Conservation (phyloP, 1,140 invertebrate species). For the Plectrocnemia conspersa region DNA sequence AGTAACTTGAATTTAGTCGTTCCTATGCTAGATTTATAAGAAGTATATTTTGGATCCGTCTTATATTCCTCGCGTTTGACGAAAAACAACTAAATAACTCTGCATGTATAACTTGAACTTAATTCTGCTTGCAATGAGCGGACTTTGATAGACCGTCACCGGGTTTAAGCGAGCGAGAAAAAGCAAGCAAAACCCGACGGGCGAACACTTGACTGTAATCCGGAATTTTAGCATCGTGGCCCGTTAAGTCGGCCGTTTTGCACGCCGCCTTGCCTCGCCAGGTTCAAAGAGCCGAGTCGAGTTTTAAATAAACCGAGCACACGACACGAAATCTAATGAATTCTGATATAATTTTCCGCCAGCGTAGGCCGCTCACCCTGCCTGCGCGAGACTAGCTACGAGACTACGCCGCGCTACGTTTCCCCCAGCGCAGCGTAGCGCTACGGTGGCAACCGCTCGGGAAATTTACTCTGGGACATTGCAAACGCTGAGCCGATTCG, state of each 20-base stretch:
- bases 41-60: neutral
- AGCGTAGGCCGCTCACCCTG: neutral
- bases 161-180: slow-evolving; percentile 6
- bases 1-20: too few relatives aligned
- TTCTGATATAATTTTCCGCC: slow-evolving; percentile 30
- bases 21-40: neutral
- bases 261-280: slow-evolving; percentile 25
- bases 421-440: too few relatives aligned
- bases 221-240: slow-evolving; percentile 29
- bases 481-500: too few relatives aligned
- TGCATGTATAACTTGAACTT: neutral
- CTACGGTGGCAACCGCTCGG: too few relatives aligned
- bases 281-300: slow-evolving; percentile 30
- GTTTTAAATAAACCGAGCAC: slow-evolving; percentile 33
- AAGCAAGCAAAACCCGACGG: slow-evolving; percentile 23
- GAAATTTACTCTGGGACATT: too few relatives aligned
- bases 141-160: slow-evolving; percentile 6
- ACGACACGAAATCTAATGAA: slow-evolving; percentile 35
- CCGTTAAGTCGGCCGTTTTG: slow-evolving; percentile 24
- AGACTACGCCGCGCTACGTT: too few relatives aligned
- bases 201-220: slow-evolving; percentile 30
- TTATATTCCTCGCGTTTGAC: neutral
- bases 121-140: slow-evolving; percentile 2
- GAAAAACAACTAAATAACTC: neutral
- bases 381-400: too few relatives aligned